Conservation (phyloP, 2,888 invertebrate genomes). For the Erebia epiphron region DNA sequence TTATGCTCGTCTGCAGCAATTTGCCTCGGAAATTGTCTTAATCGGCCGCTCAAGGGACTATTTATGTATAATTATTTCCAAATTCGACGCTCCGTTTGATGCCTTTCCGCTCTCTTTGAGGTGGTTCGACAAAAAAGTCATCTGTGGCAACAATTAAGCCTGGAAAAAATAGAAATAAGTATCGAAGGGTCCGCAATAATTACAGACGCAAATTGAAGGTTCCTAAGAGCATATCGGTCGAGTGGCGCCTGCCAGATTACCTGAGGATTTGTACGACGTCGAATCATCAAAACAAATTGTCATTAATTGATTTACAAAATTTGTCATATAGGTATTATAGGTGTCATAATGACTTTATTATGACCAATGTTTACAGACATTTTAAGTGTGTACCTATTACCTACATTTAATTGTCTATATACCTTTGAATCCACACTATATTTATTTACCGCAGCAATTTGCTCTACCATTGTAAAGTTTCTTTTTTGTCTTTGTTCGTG, state of each 20-base stretch:
- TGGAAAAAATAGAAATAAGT: conserved; percentile 81
- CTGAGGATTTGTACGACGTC: conserved; percentile 69
- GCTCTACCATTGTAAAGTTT: too few species aligned
- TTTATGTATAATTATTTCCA: conserved; percentile 84
- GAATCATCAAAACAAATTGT: conserved; percentile 24
- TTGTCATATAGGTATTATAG: background rate
- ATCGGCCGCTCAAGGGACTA: conserved; percentile 84
- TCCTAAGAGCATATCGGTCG: conserved; percentile 70
- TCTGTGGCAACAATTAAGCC: conserved; percentile 82
- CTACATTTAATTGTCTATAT: background rate
- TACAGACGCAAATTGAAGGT: conserved; percentile 82
- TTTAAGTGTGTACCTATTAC: background rate
- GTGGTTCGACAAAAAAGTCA: conserved; percentile 82
- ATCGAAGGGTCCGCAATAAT: conserved; percentile 83
- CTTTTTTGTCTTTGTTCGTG: background rate
- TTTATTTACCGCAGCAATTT: too few species aligned
- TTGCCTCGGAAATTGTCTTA: conserved; percentile 83
- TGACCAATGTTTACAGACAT: background rate
- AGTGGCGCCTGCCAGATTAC: conserved; percentile 76
- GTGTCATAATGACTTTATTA: background rate
- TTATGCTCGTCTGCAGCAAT: conserved; percentile 83
- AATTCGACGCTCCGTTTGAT: conserved; percentile 83
- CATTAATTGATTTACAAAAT: conserved; percentile 15
- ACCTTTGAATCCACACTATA: background rate
- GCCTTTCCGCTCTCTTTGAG: conserved; percentile 83